Base-by-base conservation (phyloP, 1,140 invertebrate species). In the Carposina sasakii region DNA sequence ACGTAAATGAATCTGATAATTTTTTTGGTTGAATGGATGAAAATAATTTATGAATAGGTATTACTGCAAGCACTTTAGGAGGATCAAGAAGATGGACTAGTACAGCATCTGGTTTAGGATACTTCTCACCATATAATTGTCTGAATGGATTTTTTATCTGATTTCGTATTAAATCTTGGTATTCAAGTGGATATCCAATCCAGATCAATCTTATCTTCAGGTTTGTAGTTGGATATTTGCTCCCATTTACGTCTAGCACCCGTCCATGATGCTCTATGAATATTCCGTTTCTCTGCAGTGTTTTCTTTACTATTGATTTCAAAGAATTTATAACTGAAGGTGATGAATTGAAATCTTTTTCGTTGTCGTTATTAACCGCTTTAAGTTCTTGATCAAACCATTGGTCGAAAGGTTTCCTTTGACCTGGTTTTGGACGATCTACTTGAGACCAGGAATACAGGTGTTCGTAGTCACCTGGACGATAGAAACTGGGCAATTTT, bases 151-250 rank as follows among this genome's bases (percentile, higher is more conserved):
- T n/a, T n/a, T n/a, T n/a, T n/a, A n/a, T n/a, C n/a, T n/a, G n/a
- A n/a, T n/a, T n/a, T n/a, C n/a, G n/a, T n/a, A n/a, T n/a, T n/a
- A 63, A 17, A 17, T 54, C 54, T 22, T 58, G 24, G 31, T 48
- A 60, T 13, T 49, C 56, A 1, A 50, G 19, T 12, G 56, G 47
- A 36, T 64, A 51, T 2, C 67, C 62, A 36, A 76, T 53, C 4
- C 68, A 51, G 16, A 71, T 61, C 5, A 62, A 56, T 17, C 53
- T 39, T 6, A 76, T 40, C 24, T 48, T 48, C 13, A 76, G 33
- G 10, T 71, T 66, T 9, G 34, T 12, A 2, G 57, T 37, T 5
- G 52, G 24, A 8, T 64, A 39, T 12, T 23, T 16, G 22, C 53
- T 51, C 16, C 64, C 67, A 5, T 53, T 30, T 3, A 42, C 39